Conservation (phyloP, 2,113 vertebrate genomes). For the Tupaia chinensis region DNA sequence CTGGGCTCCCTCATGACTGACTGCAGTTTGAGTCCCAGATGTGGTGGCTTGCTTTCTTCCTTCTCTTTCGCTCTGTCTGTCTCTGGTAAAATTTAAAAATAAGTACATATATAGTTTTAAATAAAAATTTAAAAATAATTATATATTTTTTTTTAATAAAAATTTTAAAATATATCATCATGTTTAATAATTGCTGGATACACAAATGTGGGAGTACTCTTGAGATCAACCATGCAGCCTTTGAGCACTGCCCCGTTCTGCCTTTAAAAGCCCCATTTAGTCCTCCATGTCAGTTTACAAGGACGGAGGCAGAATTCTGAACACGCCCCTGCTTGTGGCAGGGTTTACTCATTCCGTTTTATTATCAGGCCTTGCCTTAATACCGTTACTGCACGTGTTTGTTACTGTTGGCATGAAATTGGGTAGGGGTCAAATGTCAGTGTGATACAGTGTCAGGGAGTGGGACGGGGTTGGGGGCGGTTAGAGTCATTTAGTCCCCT, state of each 20-base stretch:
- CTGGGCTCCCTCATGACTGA: too few species aligned
- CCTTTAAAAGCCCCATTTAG: neutral
- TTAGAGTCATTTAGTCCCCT: too few species aligned
- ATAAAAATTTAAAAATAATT: too few species aligned
- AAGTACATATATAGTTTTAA: too few species aligned
- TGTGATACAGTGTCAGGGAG: neutral
- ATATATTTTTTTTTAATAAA: too few species aligned
- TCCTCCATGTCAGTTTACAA: neutral
- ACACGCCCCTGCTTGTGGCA: neutral
- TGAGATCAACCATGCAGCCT: neutral
- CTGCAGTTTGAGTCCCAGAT: too few species aligned
- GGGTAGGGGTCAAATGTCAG: neutral
- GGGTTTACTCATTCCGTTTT: neutral
- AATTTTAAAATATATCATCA: too few species aligned
- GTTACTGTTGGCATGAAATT: neutral
- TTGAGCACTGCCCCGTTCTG: neutral
- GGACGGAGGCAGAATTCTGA: neutral
- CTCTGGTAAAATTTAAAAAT: too few species aligned
- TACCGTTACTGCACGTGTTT: neutral
- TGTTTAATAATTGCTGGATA: neutral
- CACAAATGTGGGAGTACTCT: fast-evolving
- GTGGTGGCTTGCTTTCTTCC: too few species aligned
- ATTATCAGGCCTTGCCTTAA: neutral
- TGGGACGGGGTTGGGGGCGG: neutral
- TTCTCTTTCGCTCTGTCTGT: too few species aligned